Evolutionary conservation across 1,140 invertebrate genomes (phyloP).

Genomic region (Dreissena rostriformis): DNA sequence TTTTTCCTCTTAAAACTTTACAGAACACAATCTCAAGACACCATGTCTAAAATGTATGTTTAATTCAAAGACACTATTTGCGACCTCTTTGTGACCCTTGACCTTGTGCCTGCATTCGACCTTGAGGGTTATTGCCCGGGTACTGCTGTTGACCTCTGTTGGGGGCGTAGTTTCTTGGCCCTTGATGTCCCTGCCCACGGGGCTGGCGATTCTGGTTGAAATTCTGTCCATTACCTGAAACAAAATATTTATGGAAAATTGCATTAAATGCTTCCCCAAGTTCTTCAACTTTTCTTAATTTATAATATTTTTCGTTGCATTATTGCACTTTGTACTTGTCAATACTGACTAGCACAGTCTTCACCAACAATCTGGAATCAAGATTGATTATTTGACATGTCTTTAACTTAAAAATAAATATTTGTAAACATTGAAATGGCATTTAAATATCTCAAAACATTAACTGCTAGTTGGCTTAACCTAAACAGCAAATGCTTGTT

Average conservation of each 20-base stretch:
- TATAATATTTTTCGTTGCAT: too few relatives aligned
- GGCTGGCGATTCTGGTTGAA: constrained; percentile 37
- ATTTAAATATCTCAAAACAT: too few relatives aligned
- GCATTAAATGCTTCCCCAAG: too few relatives aligned
- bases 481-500: too few relatives aligned
- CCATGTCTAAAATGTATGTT: not conserved
- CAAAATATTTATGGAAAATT: not conserved
- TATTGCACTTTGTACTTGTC: too few relatives aligned
- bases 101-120: constrained; percentile 22
- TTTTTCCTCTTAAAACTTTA: not conserved
- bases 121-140: constrained; percentile 11
- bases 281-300: too few relatives aligned
- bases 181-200: constrained; percentile 13
- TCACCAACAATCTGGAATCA: too few relatives aligned
- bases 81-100: constrained; percentile 18
- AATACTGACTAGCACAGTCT: too few relatives aligned
- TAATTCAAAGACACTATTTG: constrained; percentile 14
- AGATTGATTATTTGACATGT: too few relatives aligned
- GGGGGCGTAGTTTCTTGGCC: constrained; percentile 25
- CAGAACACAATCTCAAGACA: not conserved
- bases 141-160: constrained; percentile 31
- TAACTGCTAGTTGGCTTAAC: too few relatives aligned
- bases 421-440: too few relatives aligned
- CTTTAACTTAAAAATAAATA: too few relatives aligned
- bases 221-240: constrained; percentile 47